Percentiles rank a stretch among this genome's conserved stretches.
phyloP scores from a whole-genome alignment of 2,113 vertebrate genomes.

The Colistium nudipinnis region DNA sequence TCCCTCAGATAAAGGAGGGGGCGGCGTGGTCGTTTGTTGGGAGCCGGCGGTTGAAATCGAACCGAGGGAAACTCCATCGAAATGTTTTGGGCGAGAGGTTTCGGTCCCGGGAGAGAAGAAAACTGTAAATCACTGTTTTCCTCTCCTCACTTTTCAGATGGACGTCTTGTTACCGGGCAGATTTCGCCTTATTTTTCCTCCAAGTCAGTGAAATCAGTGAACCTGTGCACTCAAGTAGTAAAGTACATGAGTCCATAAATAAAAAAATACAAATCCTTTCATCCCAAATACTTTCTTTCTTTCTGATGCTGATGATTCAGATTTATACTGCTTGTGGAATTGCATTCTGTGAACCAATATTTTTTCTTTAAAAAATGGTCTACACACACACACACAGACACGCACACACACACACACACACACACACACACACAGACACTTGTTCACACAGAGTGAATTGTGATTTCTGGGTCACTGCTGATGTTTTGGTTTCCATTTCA shows the following conservation, averaged over 20 bases:
- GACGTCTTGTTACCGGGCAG: too few species aligned
- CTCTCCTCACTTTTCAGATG: too few species aligned
- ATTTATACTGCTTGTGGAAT: too few species aligned
- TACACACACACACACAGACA: not conserved
- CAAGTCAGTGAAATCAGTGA: too few species aligned
- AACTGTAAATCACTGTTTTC: slow-evolving; percentile 4
- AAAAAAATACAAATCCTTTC: too few species aligned
- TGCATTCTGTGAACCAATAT: too few species aligned
- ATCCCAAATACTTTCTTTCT: too few species aligned
- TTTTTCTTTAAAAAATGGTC: too few species aligned
- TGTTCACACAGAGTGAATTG: slow-evolving; percentile 43
- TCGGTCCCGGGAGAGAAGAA: slow-evolving; percentile 10
- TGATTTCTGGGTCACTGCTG: slow-evolving; percentile 66
- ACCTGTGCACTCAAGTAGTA: too few species aligned
- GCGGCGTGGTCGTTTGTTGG: slow-evolving; percentile 56
- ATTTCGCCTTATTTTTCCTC: too few species aligned
- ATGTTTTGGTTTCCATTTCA: slow-evolving; percentile 59
- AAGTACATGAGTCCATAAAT: too few species aligned
- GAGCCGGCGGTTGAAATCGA: slow-evolving; percentile 45
- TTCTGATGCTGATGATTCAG: too few species aligned
- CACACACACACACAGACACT: slow-evolving; percentile 9
- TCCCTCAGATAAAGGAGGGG: slow-evolving; percentile 68
- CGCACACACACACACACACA: slow-evolving; percentile 23
- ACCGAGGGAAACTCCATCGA: slow-evolving; percentile 9
- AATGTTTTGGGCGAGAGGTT: slow-evolving; percentile 1